Evolutionary conservation across 1,140 invertebrate species (phyloP).

Genomic region (Cyclina sinensis): DNA sequence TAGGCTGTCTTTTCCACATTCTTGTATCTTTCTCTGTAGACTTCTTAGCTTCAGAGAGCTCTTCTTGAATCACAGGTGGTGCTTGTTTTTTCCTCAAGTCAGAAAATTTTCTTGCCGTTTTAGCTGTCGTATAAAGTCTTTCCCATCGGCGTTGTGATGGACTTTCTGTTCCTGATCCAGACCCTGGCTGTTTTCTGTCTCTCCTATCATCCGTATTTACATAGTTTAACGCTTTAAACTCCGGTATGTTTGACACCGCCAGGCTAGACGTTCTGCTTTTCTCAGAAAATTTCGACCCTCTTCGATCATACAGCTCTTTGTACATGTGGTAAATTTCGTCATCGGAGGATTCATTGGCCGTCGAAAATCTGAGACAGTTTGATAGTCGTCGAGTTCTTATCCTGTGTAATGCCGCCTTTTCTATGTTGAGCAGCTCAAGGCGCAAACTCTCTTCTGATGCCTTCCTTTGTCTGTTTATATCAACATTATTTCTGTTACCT

Average conservation of each 20-base stretch:
- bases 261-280: neutral
- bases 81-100: neutral
- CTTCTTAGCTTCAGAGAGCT: neutral
- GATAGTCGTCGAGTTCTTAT: neutral
- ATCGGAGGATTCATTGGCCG: neutral
- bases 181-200: neutral
- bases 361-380: neutral
- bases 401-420: neutral
- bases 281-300: neutral
- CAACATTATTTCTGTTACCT: neutral
- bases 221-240: neutral
- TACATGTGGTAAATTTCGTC: slow-evolving; percentile 53
- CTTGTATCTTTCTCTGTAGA: neutral
- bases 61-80: neutral
- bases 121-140: slow-evolving; percentile 39
- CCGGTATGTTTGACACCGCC: neutral
- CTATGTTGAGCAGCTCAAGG: neutral
- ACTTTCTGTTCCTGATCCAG: neutral
- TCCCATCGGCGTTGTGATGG: slow-evolving; percentile 29
- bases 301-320: neutral
- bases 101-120: slow-evolving; percentile 8
- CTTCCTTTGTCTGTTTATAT: neutral
- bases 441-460: neutral
- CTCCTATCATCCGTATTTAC: too few species aligned
- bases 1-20: neutral